These are phyloP conservation scores for Dysidea cf. avara DNA, from an alignment of 37 sponge, comb jelly and placozoan species.

Conservation along the genomic window DNA sequence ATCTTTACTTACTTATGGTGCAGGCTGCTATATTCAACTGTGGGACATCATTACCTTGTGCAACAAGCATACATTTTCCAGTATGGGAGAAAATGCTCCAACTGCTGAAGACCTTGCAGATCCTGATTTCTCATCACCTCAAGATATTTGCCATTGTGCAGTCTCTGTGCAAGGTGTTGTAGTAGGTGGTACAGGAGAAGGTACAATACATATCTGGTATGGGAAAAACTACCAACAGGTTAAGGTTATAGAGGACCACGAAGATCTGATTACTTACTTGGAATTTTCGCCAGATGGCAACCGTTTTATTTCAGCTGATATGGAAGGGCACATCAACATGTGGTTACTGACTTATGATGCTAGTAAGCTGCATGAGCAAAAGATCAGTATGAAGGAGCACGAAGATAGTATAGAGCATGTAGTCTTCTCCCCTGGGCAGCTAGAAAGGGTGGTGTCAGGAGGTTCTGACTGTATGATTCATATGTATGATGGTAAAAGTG, in stretches of 20 bases:
- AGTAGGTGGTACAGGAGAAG: slow-evolving; percentile 38
- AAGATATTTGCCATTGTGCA: slow-evolving; percentile 38
- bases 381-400: background rate
- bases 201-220: slow-evolving; percentile 24
- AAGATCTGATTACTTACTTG: slow-evolving; percentile 6
- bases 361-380: background rate
- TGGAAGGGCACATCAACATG: slow-evolving; percentile 24
- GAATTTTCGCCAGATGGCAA: slow-evolving; percentile 24
- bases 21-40: slow-evolving; percentile 20
- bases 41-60: slow-evolving; percentile 20
- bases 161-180: slow-evolving; percentile 18
- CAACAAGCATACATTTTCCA: background rate
- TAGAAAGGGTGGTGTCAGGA: slow-evolving; percentile 10
- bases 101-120: background rate
- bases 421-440: background rate
- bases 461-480: slow-evolving; percentile 2
- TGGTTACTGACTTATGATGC: background rate
- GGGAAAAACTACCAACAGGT: background rate
- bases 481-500: slow-evolving; percentile 12
- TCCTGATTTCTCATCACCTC: slow-evolving; percentile 18
- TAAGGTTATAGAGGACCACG: slow-evolving; percentile 1
- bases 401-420: slow-evolving; percentile 9
- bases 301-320: slow-evolving; percentile 34
- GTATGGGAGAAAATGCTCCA: background rate
- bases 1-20: slow-evolving; percentile 23